Evolutionary conservation across 1,140 invertebrate species (phyloP).

Genomic region (Planococcus citri): DNA sequence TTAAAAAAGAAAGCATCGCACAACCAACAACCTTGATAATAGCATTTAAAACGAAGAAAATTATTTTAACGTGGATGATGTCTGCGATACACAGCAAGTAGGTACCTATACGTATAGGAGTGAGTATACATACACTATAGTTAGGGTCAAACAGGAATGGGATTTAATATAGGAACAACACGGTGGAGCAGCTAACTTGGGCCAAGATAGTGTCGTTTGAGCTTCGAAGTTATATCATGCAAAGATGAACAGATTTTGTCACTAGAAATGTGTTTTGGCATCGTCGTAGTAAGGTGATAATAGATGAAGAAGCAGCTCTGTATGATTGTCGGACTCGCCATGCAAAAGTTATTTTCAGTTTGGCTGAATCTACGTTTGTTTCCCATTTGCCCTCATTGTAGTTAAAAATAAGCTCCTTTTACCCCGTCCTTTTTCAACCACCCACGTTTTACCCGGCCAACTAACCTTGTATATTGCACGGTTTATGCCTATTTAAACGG

Average conservation of each 20-base stretch:
- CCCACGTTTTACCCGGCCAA: slow-evolving; percentile 13
- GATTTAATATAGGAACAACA: too few species aligned
- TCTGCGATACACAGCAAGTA: too few species aligned
- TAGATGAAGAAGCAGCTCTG: slow-evolving; percentile 11
- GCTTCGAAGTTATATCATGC: not conserved
- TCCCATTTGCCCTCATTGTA: slow-evolving; percentile 18
- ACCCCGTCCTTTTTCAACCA: slow-evolving; percentile 14
- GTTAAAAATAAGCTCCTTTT: slow-evolving; percentile 15
- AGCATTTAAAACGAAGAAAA: slow-evolving; percentile 7
- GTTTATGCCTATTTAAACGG: slow-evolving; percentile 12
- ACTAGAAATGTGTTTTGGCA: slow-evolving; percentile 7
- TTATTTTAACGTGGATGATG: not conserved
- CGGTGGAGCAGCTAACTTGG: not conserved
- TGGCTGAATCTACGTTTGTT: not conserved
- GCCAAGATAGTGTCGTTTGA: slow-evolving; percentile 17
- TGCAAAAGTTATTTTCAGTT: slow-evolving; percentile 20
- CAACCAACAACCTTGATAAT: not conserved
- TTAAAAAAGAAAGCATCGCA: not conserved
- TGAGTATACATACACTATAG: too few species aligned
- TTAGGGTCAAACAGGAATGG: not conserved
- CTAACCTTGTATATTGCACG: slow-evolving; percentile 13
- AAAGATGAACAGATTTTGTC: slow-evolving; percentile 12
- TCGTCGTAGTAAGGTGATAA: slow-evolving; percentile 17
- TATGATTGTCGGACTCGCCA: slow-evolving; percentile 14
- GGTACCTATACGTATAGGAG: too few species aligned